A percentile compares a stretch with the other conserved stretches of the same genome.
Conservation (phyloP, 2,797 vertebrate species). For the Scolopax bukidnonensis region DNA sequence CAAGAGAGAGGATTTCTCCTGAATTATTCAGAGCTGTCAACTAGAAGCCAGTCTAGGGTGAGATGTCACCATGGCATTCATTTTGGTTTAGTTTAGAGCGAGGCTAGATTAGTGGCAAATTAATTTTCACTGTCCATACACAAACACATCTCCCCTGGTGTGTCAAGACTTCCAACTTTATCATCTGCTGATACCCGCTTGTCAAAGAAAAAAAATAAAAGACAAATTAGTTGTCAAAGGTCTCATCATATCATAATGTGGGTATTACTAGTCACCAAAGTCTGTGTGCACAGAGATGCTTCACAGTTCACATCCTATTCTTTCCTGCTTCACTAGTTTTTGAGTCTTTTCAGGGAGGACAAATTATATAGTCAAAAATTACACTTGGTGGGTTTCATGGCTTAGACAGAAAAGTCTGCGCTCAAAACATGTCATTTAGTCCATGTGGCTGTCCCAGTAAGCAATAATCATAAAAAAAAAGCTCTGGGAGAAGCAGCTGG, state of each 20-base stretch:
- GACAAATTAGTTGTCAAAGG: not conserved
- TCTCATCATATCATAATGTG: accelerated
- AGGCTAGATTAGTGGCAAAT: not conserved
- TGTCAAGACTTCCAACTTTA: not conserved
- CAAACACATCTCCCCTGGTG: not conserved
- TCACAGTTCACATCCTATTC: not conserved
- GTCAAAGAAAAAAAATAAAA: not conserved
- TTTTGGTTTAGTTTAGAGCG: not conserved
- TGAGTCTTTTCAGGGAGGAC: not conserved
- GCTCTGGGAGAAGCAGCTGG: not conserved
- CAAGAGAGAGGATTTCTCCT: not conserved
- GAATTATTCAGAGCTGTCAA: constrained; percentile 14
- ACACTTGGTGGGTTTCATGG: not conserved
- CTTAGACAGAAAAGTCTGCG: not conserved
- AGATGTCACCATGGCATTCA: not conserved
- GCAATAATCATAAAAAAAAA: not conserved
- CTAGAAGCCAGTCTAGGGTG: not conserved
- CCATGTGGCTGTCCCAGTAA: not conserved
- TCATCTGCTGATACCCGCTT: not conserved
- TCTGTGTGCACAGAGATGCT: not conserved
- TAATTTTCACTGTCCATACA: not conserved
- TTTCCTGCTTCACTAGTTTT: not conserved
- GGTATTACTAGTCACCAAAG: not conserved
- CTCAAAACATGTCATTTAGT: not conserved
- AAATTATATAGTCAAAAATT: not conserved